Evolutionary conservation across 2,888 invertebrate genomes (phyloP), one percentile per base, ranked within the genome.

Genomic region (Cryptocheilus praepositus): DNA sequence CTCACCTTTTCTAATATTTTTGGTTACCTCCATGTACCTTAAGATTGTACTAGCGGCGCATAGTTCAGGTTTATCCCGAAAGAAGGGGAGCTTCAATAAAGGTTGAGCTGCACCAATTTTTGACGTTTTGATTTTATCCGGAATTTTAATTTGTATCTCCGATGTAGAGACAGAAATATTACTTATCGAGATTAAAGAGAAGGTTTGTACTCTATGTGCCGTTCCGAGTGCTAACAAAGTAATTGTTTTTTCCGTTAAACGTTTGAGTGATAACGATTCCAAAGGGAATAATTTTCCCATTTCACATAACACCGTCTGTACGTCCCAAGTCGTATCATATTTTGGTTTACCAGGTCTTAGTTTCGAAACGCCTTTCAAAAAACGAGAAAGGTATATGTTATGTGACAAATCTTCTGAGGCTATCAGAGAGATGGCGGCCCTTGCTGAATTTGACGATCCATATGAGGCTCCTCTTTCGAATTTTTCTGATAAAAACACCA

Each of bases 241-340:
- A 15, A 57, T 63, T 7, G 70, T 55, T 59, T 69, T 74, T 61
- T 74, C 65, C 3, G 64, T n/a, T 8, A 36, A 45, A 2, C 64
- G 64, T 25, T 62, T 77, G 0, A 62, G 28, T 22, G 59, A 59
- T 13, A 67, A 16, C 1, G 68, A 2, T 0, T 25, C 22, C 4
- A 54, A 4, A 21, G n/a, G 15, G 2, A 22, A 44, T 0, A 4
- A 71, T 4, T 4, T 64, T 71, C 22, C 67, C 65, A 0, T 73
- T 21, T 19, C 61, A 70, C 5, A 28, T 16, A 13, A 77, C 44
- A 77, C 74, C 11, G 67, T 69, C 0, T 60, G n/a, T 3, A 67
- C 56, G 19, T 79, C 73, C 73, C 76, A 74, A 0, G 73, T 74
- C 0, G 61, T 62, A 19, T 61, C 8, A 36, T 77, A 76, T 51